These are phyloP conservation scores for Otolemur garnettii DNA, from an alignment of 2,113 vertebrate genomes.

Conservation along the genomic window DNA sequence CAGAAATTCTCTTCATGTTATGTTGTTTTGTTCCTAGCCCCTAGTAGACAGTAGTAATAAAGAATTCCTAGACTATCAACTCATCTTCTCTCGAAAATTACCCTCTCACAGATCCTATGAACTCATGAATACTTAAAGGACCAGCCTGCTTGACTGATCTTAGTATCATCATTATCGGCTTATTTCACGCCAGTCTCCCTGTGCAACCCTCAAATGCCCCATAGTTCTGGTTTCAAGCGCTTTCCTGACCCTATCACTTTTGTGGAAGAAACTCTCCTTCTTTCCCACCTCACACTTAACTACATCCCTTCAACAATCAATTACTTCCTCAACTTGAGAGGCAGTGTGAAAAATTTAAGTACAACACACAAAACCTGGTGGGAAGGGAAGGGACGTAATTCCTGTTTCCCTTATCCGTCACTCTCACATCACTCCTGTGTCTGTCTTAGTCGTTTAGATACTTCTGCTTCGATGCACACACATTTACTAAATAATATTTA, in stretches of 20 bases:
- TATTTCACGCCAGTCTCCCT: neutral
- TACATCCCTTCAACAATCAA: neutral
- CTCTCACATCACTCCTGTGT: neutral
- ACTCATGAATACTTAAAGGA: neutral
- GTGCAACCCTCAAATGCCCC: neutral
- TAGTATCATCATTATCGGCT: neutral
- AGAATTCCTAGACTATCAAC: slow-evolving; percentile 5
- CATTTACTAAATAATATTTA: neutral
- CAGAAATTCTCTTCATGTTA: slow-evolving; percentile 59
- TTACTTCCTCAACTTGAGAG: neutral
- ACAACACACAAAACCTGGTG: neutral
- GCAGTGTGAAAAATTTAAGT: neutral
- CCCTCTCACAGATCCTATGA: neutral
- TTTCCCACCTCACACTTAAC: neutral
- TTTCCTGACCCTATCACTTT: neutral
- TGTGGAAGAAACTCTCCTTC: neutral
- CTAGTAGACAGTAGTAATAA: neutral
- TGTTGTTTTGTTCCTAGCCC: slow-evolving; percentile 33
- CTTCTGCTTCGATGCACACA: neutral
- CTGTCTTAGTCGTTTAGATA: neutral
- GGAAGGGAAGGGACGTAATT: neutral
- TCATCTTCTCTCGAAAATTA: slow-evolving; percentile 14
- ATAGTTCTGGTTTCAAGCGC: neutral
- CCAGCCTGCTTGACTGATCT: neutral
- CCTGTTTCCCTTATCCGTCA: neutral